Base-by-base conservation (phyloP, 2,797 vertebrate species). In the Arrhamphus sclerolepis region DNA sequence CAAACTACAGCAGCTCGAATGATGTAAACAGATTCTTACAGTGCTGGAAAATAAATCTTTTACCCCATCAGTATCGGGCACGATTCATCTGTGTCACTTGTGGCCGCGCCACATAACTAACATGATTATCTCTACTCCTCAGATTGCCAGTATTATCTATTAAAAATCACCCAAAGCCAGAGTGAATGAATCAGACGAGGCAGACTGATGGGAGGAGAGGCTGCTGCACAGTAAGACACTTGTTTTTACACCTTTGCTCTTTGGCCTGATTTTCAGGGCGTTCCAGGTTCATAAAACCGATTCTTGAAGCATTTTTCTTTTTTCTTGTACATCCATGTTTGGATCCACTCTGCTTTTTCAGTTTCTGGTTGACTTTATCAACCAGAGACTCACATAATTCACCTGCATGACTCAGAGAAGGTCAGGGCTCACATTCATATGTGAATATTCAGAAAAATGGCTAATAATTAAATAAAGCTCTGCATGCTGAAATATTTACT, bases 1-100 rank as follows among this genome's bases (percentile, higher is more conserved):
- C 52, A 29, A 54, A 38, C 72, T 20, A 56, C 54, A 41, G 60
- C 26, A 39, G 61, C 50, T 66, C 29, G 44, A 40, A 49, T 43
- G 39, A 66, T 53, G 56, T 68, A 56, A 77, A 79, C 72, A 34
- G 46, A 70, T 66, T 77, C 78, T 69, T 52, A 11, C 66, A 67
- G 34, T 2, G 34, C 50, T 28, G 28, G n/a, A 60, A 79, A 70
- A 78, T 63, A 74, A 68, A 55, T 57, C 41, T 70, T 76, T 72
- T 60, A 62, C 31, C 46, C 46, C 47, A 48, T 17, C 29, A 60
- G 52, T 60, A 53, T 60, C 20, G 39, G n/a, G 7, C 1, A 0
- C 13, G 22, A 55, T 69, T 60, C 7, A 59, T 66, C 44, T 19
- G 34, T 38, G 48, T 48, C 57, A 63, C 42, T 64, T 55, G 24